These are phyloP conservation scores for Oscheius sp. DNA, from an alignment of 1,140 invertebrate species.

Conservation along the genomic window DNA sequence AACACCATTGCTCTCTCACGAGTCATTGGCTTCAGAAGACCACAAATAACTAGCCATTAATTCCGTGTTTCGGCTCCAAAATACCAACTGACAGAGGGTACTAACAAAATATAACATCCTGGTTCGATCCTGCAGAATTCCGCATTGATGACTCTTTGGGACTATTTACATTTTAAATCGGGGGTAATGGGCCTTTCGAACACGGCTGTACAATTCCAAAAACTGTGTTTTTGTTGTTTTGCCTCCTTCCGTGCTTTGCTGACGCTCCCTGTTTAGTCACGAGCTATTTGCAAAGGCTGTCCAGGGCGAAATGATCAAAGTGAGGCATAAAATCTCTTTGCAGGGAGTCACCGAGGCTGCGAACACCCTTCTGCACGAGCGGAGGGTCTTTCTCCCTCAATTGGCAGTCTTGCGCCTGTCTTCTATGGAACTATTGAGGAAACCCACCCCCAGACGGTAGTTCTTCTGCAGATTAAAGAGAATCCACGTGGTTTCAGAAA, in stretches of 20 bases:
- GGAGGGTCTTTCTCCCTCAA: slow-evolving; percentile 19
- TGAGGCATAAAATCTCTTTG: not conserved
- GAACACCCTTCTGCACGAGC: slow-evolving; percentile 26
- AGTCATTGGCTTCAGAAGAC: not conserved
- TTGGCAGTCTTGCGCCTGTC: slow-evolving; percentile 16
- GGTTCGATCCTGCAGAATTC: too few relatives aligned
- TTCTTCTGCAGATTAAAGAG: not conserved
- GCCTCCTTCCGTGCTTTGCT: too few relatives aligned
- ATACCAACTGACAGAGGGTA: too few relatives aligned
- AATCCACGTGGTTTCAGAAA: not conserved
- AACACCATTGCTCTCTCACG: not conserved
- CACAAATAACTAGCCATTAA: not conserved
- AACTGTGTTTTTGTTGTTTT: not conserved
- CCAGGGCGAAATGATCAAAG: not conserved
- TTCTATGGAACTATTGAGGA: slow-evolving; percentile 20
- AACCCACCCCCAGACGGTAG: slow-evolving; percentile 15
- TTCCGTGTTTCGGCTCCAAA: too few relatives aligned
- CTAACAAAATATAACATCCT: too few relatives aligned
- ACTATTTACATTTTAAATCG: not conserved
- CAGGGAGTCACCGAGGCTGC: slow-evolving; percentile 14
- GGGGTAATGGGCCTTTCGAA: not conserved
- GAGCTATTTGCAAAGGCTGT: too few relatives aligned
- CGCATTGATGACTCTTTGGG: too few relatives aligned
- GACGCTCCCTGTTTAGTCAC: too few relatives aligned
- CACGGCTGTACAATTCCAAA: not conserved